Percentiles rank a stretch among this genome's conserved stretches.
Evolutionary conservation across 2,888 invertebrate genomes (phyloP).

Genomic region (Callinectes sapidus): DNA sequence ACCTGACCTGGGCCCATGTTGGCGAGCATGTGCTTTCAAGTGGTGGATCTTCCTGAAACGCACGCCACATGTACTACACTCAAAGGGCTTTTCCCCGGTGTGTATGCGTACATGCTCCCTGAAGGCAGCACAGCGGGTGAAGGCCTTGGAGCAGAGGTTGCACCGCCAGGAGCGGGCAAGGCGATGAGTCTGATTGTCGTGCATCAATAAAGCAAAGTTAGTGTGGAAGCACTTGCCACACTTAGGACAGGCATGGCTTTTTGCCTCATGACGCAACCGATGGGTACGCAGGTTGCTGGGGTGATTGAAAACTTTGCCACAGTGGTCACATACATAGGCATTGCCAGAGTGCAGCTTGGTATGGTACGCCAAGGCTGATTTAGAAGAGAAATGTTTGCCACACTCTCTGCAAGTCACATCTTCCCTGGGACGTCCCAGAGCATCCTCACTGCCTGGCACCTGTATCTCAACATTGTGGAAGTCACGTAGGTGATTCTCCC

Average conservation of each 20-base stretch:
- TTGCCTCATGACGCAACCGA: constrained; percentile 41
- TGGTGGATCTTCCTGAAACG: constrained; percentile 56
- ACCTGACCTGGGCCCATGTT: constrained; percentile 42
- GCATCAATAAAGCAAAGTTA: constrained; percentile 61
- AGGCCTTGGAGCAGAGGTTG: constrained; percentile 51
- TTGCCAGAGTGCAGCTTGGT: constrained; percentile 52
- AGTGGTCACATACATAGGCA: constrained; percentile 48
- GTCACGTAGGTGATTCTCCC: constrained; percentile 59
- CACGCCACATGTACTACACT: constrained; percentile 49
- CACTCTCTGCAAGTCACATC: constrained; percentile 51
- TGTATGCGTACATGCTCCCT: constrained; percentile 59
- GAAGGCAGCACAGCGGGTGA: constrained; percentile 54
- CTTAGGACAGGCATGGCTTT: constrained; percentile 50
- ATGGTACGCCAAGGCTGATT: constrained; percentile 57
- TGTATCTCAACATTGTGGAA: constrained; percentile 64
- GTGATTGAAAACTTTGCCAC: constrained; percentile 53
- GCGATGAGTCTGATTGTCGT: constrained; percentile 60
- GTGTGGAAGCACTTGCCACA: constrained; percentile 60
- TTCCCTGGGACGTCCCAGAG: constrained; percentile 37
- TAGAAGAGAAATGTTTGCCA: constrained; percentile 48
- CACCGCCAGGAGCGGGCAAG: constrained; percentile 60
- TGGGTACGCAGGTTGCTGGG: constrained; percentile 55
- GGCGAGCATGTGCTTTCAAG: constrained; percentile 54
- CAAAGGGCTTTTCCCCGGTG: constrained; percentile 61
- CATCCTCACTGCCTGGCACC: constrained; percentile 55